These are phyloP conservation scores for Pyrocephalus nanus DNA, from an alignment of 2,797 vertebrate genomes.

Conservation along the genomic window DNA sequence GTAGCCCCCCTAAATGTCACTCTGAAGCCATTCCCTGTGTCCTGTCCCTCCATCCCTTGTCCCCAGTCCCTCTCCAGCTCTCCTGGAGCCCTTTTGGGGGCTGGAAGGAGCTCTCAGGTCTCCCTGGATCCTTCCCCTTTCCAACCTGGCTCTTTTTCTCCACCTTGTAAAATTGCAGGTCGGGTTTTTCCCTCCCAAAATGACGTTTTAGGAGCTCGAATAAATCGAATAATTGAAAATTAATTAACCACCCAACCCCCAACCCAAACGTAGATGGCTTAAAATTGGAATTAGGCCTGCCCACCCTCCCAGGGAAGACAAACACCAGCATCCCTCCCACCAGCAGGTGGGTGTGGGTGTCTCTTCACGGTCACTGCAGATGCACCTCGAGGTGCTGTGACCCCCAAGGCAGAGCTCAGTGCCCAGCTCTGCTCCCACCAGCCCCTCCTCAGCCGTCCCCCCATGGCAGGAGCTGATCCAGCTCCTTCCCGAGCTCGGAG, in stretches of 20 bases:
- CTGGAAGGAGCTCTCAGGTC: too few relatives aligned
- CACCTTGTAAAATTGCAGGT: not conserved
- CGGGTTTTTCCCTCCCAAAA: not conserved
- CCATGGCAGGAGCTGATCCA: not conserved
- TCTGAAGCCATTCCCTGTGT: too few relatives aligned
- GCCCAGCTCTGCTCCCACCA: not conserved
- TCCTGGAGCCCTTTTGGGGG: too few relatives aligned
- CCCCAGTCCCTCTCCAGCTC: too few relatives aligned
- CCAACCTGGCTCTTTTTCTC: not conserved
- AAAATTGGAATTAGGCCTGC: not conserved
- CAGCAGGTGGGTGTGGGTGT: not conserved
- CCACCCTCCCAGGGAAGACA: too few relatives aligned
- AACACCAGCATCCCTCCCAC: not conserved
- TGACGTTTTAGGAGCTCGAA: not conserved
- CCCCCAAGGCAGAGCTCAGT: not conserved
- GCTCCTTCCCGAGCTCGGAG: too few relatives aligned
- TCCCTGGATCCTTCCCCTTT: not conserved
- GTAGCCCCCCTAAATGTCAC: too few relatives aligned
- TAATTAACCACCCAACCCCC: not conserved
- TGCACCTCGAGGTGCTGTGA: not conserved
- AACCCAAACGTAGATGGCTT: not conserved
- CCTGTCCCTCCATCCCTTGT: too few relatives aligned
- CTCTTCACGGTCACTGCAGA: not conserved
- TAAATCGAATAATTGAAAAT: not conserved
- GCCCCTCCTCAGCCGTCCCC: not conserved